A percentile compares a stretch with the other conserved stretches of the same genome.
Evolutionary conservation across 2,888 invertebrate genomes (phyloP).

Genomic region (Pelosia muscerda): DNA sequence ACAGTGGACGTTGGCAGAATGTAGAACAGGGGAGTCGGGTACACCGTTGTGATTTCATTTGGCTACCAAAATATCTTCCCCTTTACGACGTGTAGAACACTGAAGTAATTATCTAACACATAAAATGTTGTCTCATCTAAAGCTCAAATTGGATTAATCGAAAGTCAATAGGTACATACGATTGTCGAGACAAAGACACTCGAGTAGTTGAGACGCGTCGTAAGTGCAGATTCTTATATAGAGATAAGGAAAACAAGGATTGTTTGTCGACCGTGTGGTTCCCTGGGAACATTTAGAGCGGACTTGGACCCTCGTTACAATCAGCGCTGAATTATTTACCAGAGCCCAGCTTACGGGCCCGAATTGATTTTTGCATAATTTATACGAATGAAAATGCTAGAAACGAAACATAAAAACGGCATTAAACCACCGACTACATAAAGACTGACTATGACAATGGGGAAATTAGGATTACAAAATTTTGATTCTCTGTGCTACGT

Average conservation of each 20-base stretch:
- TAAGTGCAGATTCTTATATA: constrained; percentile 61
- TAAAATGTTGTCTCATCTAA: constrained; percentile 49
- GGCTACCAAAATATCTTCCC: constrained; percentile 37
- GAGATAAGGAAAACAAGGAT: constrained; percentile 72
- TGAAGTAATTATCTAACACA: constrained; percentile 45
- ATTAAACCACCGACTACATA: constrained; percentile 60
- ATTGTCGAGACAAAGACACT: constrained; percentile 55
- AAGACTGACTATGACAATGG: constrained; percentile 50
- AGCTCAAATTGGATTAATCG: constrained; percentile 54
- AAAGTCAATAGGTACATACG: constrained; percentile 57
- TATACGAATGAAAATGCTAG: constrained; percentile 70
- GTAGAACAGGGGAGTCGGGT: constrained; percentile 62
- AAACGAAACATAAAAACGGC: constrained; percentile 66
- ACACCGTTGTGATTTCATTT: constrained; percentile 70
- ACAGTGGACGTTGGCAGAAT: constrained; percentile 73
- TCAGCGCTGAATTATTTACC: constrained; percentile 83
- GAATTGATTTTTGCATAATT: constrained; percentile 85
- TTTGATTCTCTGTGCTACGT: constrained; percentile 44
- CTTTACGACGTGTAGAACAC: constrained; percentile 31
- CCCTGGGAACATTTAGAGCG: constrained; percentile 77
- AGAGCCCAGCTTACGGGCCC: constrained; percentile 73
- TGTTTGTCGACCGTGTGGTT: constrained; percentile 71
- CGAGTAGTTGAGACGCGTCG: constrained; percentile 53
- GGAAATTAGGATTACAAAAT: constrained; percentile 48
- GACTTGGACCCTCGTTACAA: constrained; percentile 81